Evolutionary conservation across 1,140 invertebrate species (phyloP), one percentile per base, ranked within the genome.

Genomic region (Delia radicum): DNA sequence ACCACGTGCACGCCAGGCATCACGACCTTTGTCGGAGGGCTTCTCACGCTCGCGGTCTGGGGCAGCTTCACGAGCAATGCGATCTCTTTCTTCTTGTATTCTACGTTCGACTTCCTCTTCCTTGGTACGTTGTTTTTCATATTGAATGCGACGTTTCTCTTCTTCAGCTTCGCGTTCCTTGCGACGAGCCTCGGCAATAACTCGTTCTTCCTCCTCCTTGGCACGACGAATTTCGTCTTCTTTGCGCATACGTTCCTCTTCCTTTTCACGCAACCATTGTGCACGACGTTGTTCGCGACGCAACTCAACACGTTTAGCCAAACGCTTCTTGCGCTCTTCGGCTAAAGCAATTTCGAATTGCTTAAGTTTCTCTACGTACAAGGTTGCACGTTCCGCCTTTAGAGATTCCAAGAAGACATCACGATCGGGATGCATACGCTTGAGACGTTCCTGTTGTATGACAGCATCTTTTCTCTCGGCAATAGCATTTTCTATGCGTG

Each of bases 391-490:
- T 77, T 94, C 93, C 2, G 92, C 90, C 71, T 92, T 89, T 13
- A 98, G 89, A 48, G 92, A 91, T 3, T 91, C 89, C 1, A 96
- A 83, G 87, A 97, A 98, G 29, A 88, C 88, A 75, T 96, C 92
- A 75, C 93, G 92, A 82, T 98, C 96, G 3, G 88, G 87, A 74
- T 91, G 90, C 93, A 98, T 97, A 65, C 94, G 89, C 7, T 87
- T 87, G 77, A 98, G 88, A 7, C 97, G 90, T 77, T 93, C 91
- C 2, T 92, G 88, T 42, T 95, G 94, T 3, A 93, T 91, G 0
- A 98, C 92, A 75, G 96, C 95, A 77, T 94, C 87, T 77, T 95
- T 90, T 1, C 96, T 90, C 81, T 98, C 96, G 84, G 88, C 91
- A 77, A 95, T 93, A 6, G 96, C 90, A 42, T 92, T 90, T 33